These are phyloP conservation scores for Brachirus orientalis DNA, from an alignment of 2,113 vertebrate species.

Conservation along the genomic window DNA sequence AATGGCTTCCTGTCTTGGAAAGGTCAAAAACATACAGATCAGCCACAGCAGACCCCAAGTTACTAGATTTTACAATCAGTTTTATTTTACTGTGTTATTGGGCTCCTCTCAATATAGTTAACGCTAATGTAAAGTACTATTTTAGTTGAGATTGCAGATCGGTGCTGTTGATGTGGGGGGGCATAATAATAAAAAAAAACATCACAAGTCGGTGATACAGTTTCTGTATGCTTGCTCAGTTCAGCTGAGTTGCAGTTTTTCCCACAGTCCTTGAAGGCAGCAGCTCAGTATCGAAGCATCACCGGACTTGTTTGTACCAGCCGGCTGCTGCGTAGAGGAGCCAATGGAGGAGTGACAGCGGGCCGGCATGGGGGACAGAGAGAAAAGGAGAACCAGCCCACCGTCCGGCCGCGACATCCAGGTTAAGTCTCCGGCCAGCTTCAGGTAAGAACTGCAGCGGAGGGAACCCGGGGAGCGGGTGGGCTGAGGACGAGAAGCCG, in stretches of 20 bases:
- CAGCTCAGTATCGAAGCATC: constrained; percentile 46
- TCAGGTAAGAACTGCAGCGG: constrained; percentile 82
- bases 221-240: background rate
- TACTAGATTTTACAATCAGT: no score
- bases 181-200: background rate
- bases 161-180: no score
- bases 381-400: constrained; percentile 83
- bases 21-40: no score
- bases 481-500: background rate
- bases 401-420: constrained; percentile 76
- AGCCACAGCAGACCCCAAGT: no score
- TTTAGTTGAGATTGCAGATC: no score
- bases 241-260: background rate
- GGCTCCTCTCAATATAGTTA: no score
- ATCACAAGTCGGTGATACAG: background rate
- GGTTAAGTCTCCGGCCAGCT: constrained; percentile 85
- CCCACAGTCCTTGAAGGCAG: constrained; percentile 50
- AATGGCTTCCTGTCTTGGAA: no score
- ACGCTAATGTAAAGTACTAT: no score
- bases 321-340: constrained; percentile 23
- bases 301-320: constrained; percentile 42
- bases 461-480: background rate
- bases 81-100: no score
- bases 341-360: constrained; percentile 36
- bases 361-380: constrained; percentile 89